These are phyloP conservation scores for Syrphus vitripennis DNA, from an alignment of 2,888 invertebrate genomes.

Conservation along the genomic window DNA sequence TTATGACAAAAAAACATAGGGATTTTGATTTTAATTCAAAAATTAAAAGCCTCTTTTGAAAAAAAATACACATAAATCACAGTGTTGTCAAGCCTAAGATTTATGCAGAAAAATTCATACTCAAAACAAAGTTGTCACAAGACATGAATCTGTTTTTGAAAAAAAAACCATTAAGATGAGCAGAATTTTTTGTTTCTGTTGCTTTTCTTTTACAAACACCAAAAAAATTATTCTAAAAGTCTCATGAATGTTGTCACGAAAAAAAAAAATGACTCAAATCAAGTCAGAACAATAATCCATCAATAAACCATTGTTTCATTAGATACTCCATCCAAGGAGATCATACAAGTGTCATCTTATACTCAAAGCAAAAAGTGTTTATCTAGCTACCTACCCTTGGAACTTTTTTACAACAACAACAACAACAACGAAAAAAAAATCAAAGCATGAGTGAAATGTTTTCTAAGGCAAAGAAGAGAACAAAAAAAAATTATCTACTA, in stretches of 20 bases:
- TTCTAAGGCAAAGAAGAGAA: not conserved
- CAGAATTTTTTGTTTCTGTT: not conserved
- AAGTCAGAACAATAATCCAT: not conserved
- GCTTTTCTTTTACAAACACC: not conserved
- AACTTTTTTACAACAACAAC: not conserved
- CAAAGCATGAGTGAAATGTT: not conserved
- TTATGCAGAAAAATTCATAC: not conserved
- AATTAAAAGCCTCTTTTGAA: not conserved
- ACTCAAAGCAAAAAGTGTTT: not conserved
- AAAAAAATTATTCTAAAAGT: not conserved
- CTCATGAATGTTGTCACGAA: not conserved
- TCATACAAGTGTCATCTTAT: slow-evolving; percentile 7
- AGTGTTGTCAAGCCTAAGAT: not conserved
- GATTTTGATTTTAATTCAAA: not conserved
- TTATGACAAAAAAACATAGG: too few relatives aligned
- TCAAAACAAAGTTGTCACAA: not conserved
- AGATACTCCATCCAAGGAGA: not conserved
- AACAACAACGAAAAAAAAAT: not conserved
- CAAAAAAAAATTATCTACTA: not conserved
- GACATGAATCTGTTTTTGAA: not conserved
- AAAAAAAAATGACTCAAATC: not conserved
- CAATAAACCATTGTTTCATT: slow-evolving; percentile 9
- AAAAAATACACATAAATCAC: not conserved
- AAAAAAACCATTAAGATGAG: not conserved
- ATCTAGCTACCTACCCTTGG: not conserved